A percentile compares a stretch with the other conserved stretches of the same genome.
These are phyloP conservation scores for Dorcus parallelipipedus DNA, from an alignment of 2,888 invertebrate species.

Conservation along the genomic window DNA sequence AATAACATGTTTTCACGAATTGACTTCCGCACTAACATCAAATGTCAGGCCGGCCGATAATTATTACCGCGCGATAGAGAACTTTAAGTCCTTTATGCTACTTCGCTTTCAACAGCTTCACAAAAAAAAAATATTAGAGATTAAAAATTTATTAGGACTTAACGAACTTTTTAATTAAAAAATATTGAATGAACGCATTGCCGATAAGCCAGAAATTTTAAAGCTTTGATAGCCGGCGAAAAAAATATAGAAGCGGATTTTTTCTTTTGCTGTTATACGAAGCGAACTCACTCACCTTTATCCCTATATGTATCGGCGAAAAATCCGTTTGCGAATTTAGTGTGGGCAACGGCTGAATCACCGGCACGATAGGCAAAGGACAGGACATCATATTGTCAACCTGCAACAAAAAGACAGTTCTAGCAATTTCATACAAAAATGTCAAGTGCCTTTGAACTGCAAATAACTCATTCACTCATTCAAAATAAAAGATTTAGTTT, in stretches of 20 bases:
- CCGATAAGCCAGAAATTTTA: neutral
- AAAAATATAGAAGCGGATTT: neutral
- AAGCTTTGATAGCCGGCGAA: neutral
- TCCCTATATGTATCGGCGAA: conserved; percentile 61
- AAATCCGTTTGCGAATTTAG: conserved; percentile 56
- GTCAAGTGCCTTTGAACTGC: too few species aligned
- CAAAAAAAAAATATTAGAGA: neutral
- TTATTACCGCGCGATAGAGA: too few species aligned
- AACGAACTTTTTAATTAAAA: conserved; percentile 1
- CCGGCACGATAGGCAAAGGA: conserved; percentile 60
- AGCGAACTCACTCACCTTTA: conserved; percentile 53
- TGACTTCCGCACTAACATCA: too few species aligned
- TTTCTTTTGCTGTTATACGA: neutral
- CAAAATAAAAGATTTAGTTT: too few species aligned
- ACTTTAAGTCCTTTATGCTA: too few species aligned
- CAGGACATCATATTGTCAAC: conserved; percentile 64
- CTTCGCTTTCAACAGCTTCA: too few species aligned
- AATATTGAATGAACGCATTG: neutral
- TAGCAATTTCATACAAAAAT: neutral
- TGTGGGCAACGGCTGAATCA: conserved; percentile 58
- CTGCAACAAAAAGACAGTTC: conserved; percentile 35
- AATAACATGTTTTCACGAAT: too few species aligned
- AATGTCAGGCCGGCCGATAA: too few species aligned
- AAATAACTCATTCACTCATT: too few species aligned
- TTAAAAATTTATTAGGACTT: neutral